These are phyloP conservation scores for Myrmophylax atrothorax DNA, from an alignment of 2,113 vertebrate genomes.

Conservation along the genomic window DNA sequence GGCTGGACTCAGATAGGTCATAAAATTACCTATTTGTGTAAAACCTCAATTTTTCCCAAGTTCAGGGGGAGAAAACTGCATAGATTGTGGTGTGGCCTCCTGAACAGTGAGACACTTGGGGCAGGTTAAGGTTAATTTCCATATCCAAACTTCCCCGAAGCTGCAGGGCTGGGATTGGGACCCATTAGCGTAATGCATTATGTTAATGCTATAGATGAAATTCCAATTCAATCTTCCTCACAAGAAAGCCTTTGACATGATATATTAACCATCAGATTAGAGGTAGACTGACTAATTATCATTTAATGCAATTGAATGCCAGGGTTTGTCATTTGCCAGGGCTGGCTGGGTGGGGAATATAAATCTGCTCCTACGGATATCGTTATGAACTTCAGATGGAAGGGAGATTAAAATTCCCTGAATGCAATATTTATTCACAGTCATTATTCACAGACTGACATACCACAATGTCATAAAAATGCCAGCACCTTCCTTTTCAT, in stretches of 20 bases:
- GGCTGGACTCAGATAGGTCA: neutral
- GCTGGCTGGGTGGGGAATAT: slow-evolving; percentile 12
- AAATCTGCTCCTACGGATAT: neutral
- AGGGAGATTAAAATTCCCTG: slow-evolving; percentile 48
- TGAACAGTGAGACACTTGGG: neutral
- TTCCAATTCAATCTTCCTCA: slow-evolving; percentile 9
- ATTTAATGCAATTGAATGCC: slow-evolving; percentile 7
- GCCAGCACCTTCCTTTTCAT: slow-evolving; percentile 20
- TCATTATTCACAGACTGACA: slow-evolving; percentile 45
- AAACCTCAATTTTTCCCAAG: neutral
- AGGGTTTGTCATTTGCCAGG: slow-evolving; percentile 3
- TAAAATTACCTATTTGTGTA: neutral
- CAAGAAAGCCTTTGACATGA: slow-evolving; percentile 27
- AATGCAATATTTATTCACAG: slow-evolving; percentile 53
- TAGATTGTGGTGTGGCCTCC: neutral
- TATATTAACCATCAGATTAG: slow-evolving; percentile 28
- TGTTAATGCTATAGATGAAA: neutral
- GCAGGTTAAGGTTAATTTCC: neutral
- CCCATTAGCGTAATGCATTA: neutral
- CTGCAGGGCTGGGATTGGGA: neutral
- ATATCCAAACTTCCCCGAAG: neutral
- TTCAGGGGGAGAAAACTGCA: neutral
- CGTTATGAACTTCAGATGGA: neutral
- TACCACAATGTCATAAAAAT: slow-evolving; percentile 52
- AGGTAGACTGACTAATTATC: slow-evolving; percentile 14